Conservation (phyloP, 2,797 vertebrate species). For the Fistularia commersonii region DNA sequence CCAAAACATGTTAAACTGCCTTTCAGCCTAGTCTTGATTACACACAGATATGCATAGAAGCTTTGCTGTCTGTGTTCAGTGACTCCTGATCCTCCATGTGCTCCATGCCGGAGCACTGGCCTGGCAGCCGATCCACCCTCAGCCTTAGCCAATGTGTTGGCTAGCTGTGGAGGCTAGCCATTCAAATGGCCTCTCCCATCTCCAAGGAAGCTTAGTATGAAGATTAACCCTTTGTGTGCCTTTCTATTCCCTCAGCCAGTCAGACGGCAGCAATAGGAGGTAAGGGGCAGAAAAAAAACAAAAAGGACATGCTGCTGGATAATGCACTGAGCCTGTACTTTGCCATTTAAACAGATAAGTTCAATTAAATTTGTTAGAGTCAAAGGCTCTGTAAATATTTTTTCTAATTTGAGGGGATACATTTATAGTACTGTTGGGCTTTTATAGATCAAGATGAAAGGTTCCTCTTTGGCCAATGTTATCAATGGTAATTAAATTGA, state of each 20-base stretch:
- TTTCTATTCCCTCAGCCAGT: constrained; percentile 14
- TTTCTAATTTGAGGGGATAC: no score
- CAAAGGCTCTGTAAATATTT: no score
- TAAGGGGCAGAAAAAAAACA: constrained; percentile 13
- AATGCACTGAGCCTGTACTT: neutral
- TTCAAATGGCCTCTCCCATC: constrained; percentile 76
- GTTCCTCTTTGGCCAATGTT: no score
- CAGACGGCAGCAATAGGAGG: constrained; percentile 22
- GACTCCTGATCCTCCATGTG: constrained; percentile 65
- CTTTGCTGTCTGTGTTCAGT: constrained; percentile 11
- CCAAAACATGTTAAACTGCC: constrained; percentile 17
- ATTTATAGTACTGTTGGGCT: no score
- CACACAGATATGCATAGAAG: constrained; percentile 3
- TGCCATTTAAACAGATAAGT: neutral
- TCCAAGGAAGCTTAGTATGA: constrained; percentile 55
- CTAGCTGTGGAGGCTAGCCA: constrained; percentile 74
- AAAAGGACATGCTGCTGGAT: constrained; percentile 8
- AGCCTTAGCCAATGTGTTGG: constrained; percentile 84
- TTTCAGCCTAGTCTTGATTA: constrained; percentile 21
- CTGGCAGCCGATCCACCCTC: constrained; percentile 87
- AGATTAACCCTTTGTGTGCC: constrained; percentile 63
- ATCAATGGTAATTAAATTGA: no score
- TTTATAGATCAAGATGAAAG: no score
- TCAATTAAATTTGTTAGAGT: no score
- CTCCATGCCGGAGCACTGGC: constrained; percentile 77